phyloP scores from a whole-genome alignment of 1,140 invertebrate species.

The Polypedilum pembai region DNA sequence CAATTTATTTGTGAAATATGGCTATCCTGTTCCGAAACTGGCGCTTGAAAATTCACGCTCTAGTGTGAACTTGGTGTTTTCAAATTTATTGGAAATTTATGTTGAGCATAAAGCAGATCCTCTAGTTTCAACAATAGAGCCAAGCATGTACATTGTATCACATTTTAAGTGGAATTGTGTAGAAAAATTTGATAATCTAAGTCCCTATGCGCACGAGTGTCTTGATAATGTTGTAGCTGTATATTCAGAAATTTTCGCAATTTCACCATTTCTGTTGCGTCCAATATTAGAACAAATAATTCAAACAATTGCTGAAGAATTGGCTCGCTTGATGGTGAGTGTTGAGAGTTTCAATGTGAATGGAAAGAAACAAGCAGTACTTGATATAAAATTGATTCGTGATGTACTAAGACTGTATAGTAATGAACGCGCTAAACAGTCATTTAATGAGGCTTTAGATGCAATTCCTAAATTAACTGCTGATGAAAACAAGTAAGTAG shows the following conservation, averaged over 20 bases:
- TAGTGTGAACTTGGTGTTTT: constrained; percentile 57
- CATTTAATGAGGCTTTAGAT: constrained; percentile 42
- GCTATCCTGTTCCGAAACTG: constrained; percentile 62
- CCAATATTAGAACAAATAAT: constrained; percentile 77
- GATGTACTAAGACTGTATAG: constrained; percentile 40
- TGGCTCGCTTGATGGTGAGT: constrained; percentile 77
- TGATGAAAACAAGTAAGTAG: not conserved
- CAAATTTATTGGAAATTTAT: constrained; percentile 70
- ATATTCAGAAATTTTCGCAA: constrained; percentile 73
- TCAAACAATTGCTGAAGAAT: constrained; percentile 84
- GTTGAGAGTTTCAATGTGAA: constrained; percentile 43
- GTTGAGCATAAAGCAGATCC: constrained; percentile 89
- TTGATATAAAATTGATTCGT: constrained; percentile 40
- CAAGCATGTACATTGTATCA: constrained; percentile 82
- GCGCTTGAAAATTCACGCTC: constrained; percentile 51
- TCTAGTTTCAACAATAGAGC: constrained; percentile 86
- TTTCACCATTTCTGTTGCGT: constrained; percentile 67
- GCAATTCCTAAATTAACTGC: constrained; percentile 34
- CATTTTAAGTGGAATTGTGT: constrained; percentile 78
- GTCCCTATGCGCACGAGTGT: constrained; percentile 88
- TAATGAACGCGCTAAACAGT: constrained; percentile 43
- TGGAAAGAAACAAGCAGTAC: constrained; percentile 41
- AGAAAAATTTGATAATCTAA: constrained; percentile 63
- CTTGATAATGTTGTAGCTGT: constrained; percentile 86
- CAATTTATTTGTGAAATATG: constrained; percentile 53